Base-by-base conservation (phyloP, 1,140 invertebrate species). In the Drosophila tristis region DNA sequence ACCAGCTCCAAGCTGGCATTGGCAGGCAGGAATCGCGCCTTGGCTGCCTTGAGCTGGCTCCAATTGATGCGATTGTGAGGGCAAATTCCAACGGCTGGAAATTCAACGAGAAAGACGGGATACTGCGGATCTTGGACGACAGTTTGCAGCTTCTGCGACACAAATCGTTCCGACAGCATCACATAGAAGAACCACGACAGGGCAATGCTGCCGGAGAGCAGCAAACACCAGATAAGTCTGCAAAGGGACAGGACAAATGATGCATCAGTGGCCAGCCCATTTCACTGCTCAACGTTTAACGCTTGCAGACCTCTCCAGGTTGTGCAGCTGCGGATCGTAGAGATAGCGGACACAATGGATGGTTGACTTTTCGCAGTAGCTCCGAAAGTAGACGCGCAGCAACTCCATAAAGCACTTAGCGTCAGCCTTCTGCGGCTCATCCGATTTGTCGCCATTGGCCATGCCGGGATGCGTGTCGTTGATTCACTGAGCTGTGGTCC, bases 21-120 rank as follows among this genome's bases (percentile, higher is more conserved):
- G 0, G 23, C 44, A 0, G 90, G 90, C 26, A 91, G 54, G 47
- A 91, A 91, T 43, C 64, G 8, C 16, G 43, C 1, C 45, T 90
- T 91, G 26, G 90, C 90, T 20, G 61, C 74, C 35, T 90, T 72
- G 51, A 91, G 35, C 31, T 75, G 82, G 31, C 58, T 77, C 90
- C 90, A 91, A 35, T 91, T 78, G 26, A 91, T 73, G 42, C 90
- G 90, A 90, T 96, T 96, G 15, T 95, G 91, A 71, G 94, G 93
- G 78, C 95, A 96, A 56, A 96, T 91, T 0, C 94, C 95, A 0
- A 96, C 94, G 1, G 95, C 95, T 1, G 95, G 95, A 85, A 95
- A 96, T 0, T 94, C 93, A 43, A 95, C 93, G 66, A 95, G 93
- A 93, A 94, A 95, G 15, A 95, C 95, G 0, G 94, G 94, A 49